phyloP scores from a whole-genome alignment of 2,888 invertebrate species.

The Himalopsyche japonica region DNA sequence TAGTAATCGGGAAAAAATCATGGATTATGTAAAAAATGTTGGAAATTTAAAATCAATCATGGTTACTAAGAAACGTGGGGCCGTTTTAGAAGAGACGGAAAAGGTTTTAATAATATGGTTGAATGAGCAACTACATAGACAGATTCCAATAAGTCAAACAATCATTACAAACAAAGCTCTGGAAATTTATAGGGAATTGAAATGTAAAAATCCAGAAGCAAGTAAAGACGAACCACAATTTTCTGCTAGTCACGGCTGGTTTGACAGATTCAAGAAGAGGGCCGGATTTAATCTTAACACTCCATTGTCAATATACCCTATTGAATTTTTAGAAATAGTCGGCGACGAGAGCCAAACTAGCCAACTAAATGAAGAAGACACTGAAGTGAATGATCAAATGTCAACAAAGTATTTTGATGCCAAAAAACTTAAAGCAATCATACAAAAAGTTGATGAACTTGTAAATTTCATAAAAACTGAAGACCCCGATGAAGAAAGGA shows the following conservation, averaged over 20 bases:
- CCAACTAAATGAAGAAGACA: too few species aligned
- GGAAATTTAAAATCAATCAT: background rate
- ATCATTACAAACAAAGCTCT: background rate
- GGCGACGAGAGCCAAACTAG: too few species aligned
- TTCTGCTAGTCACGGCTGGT: background rate
- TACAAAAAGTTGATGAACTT: too few species aligned
- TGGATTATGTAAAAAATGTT: background rate
- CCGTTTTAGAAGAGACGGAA: background rate
- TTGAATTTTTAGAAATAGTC: too few species aligned
- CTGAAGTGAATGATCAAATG: too few species aligned
- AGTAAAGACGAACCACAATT: background rate
- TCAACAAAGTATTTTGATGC: too few species aligned
- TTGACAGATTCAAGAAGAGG: background rate
- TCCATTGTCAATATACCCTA: too few species aligned
- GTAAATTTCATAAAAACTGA: too few species aligned
- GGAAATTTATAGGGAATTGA: background rate
- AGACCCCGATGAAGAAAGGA: too few species aligned
- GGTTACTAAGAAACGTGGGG: background rate
- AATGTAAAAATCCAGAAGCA: background rate
- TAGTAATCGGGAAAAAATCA: background rate
- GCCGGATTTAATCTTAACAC: background rate
- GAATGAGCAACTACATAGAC: background rate
- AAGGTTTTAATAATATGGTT: background rate
- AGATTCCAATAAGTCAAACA: background rate
- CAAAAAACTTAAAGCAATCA: too few species aligned